A percentile compares a stretch with the other conserved stretches of the same genome.
Evolutionary conservation across 2,113 vertebrate species (phyloP).

Genomic region (Pholis gunnellus): DNA sequence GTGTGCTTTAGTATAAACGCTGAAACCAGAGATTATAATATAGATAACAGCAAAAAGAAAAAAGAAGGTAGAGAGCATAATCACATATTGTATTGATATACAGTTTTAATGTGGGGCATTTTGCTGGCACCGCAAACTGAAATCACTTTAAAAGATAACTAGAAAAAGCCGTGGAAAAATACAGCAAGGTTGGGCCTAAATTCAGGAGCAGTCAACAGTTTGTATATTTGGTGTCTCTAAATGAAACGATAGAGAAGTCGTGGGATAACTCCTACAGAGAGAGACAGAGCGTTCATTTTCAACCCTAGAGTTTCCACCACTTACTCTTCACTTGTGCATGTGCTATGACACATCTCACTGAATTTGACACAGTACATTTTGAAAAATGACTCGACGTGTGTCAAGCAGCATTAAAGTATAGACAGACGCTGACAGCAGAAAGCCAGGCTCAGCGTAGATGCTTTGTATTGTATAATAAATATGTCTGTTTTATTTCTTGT

Average conservation of each 20-base stretch:
- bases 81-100: slow-evolving; percentile 72
- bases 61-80: slow-evolving; percentile 58
- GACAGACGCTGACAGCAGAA: slow-evolving; percentile 11
- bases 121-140: slow-evolving; percentile 37
- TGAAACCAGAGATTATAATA: slow-evolving; percentile 77
- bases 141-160: slow-evolving; percentile 54
- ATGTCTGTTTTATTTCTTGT: not conserved
- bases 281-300: slow-evolving; percentile 26
- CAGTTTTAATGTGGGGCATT: slow-evolving; percentile 47
- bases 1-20: slow-evolving; percentile 57
- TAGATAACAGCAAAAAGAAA: slow-evolving; percentile 59
- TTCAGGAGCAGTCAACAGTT: slow-evolving; percentile 33
- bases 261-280: slow-evolving; percentile 14
- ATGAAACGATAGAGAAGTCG: slow-evolving; percentile 39
- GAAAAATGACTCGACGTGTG: slow-evolving; percentile 14
- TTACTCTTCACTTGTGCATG: not conserved
- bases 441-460: slow-evolving; percentile 1
- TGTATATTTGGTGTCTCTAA: slow-evolving; percentile 33
- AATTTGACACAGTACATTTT: not conserved
- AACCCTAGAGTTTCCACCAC: slow-evolving; percentile 17
- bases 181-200: slow-evolving; percentile 14
- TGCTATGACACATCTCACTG: slow-evolving; percentile 2
- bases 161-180: slow-evolving; percentile 38
- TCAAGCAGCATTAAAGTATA: not conserved
- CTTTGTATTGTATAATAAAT: not conserved